Evolutionary conservation across 1,140 invertebrate species (phyloP), one percentile per base, ranked within the genome.

Genomic region (Drosophila repleta): DNA sequence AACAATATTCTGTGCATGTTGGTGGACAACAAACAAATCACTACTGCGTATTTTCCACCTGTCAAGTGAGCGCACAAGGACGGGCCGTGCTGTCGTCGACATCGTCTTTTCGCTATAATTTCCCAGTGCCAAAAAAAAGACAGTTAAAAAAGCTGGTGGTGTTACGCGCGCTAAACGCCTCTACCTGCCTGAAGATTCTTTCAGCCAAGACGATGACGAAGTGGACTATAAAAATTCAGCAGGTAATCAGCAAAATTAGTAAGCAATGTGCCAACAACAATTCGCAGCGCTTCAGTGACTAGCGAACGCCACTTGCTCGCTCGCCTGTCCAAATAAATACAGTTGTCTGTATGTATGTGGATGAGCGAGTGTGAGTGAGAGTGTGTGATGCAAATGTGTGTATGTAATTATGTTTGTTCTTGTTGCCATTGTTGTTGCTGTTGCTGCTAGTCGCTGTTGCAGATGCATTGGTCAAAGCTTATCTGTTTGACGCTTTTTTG

Each of bases 71-170:
- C 67, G 35, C 67, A 70, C 67, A 77, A 79, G 62, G 43, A 71
- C 60, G 51, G 51, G 2, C 61, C 24, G 26, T 32, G 26, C 17
- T 15, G 51, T 56, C 26, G 61, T 65, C 29, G 46, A 55, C 51
- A 24, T 69, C 60, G 63, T 48, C 56, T 43, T 69, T 72, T 79
- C 64, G 71, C 62, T 65, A 46, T 78, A 82, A 71, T 78, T 79
- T 76, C 55, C 55, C 57, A 82, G 79, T 83, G 79, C 75, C 79
- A 82, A 83, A 82, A 81, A 62, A 58, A 48, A 55, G 13, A 45
- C 15, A 58, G 26, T 32, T n/a, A 13, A 26, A 37, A 35, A 35
- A 49, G 5, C 24, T 43, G 48, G 18, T 41, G 60, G 43, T 48
- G 60, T 51, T 35, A 32, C 11, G 32, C 66, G 66, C 66, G 57